Evolutionary conservation across 2,797 vertebrate genomes (phyloP).

Genomic region (Tauraco hartlaubi): DNA sequence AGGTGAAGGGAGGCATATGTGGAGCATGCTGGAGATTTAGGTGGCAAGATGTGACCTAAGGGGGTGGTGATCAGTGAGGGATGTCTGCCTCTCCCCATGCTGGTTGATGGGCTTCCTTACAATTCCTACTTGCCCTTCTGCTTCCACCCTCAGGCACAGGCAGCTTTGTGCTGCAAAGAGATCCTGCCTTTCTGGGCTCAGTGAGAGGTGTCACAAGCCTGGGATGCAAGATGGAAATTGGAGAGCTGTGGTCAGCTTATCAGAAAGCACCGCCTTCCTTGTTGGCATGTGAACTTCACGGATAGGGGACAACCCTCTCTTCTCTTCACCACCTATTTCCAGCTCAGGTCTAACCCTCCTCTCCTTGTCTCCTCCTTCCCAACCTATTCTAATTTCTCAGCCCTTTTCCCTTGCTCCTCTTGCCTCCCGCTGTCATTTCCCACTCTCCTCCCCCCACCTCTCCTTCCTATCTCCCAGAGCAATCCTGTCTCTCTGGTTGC

Average conservation of each 20-base stretch:
- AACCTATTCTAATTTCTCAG: not conserved
- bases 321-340: not conserved
- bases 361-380: accelerated
- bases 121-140: not conserved
- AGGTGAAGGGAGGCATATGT: not conserved
- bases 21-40: not conserved
- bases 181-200: not conserved
- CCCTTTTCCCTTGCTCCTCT: not conserved
- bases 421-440: not conserved
- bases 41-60: not conserved
- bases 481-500: not conserved
- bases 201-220: not conserved
- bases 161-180: not conserved
- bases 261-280: not conserved
- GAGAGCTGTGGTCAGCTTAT: not conserved
- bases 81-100: not conserved
- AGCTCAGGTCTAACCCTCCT: not conserved
- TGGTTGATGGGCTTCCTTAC: not conserved
- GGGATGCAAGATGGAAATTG: not conserved
- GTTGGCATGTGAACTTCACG: not conserved
- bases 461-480: not conserved
- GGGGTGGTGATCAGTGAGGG: not conserved
- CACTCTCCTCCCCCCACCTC: too few relatives aligned
- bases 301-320: accelerated
- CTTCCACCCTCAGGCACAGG: not conserved